phyloP scores from a whole-genome alignment of 2,888 invertebrate genomes.

The Ormyrus nitidulus region DNA sequence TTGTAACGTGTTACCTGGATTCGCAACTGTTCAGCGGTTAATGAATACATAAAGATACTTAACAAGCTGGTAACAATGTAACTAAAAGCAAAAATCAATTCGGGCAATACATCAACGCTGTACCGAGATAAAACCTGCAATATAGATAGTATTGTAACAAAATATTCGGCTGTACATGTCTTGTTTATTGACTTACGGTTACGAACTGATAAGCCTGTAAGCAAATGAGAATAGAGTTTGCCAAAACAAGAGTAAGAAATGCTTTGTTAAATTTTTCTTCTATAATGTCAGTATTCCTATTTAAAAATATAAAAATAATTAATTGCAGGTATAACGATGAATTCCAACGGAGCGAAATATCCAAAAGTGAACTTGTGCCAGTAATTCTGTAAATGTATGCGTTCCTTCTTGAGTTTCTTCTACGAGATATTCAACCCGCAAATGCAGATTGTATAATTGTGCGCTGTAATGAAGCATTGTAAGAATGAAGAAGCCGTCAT shows the following conservation, averaged over 20 bases:
- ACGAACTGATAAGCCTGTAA: conserved; percentile 19
- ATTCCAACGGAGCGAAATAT: no score
- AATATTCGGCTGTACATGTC: no score
- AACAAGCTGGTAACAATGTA: background rate
- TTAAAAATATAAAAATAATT: background rate
- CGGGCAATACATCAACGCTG: background rate
- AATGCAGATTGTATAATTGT: conserved; percentile 57
- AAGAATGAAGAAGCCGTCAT: conserved; percentile 62
- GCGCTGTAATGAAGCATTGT: conserved; percentile 65
- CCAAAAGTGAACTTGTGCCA: background rate
- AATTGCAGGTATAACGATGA: no score
- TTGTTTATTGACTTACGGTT: background rate
- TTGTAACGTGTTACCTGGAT: conserved; percentile 7
- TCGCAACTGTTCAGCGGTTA: conserved; percentile 9
- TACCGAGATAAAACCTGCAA: conserved; percentile 1
- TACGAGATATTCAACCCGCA: background rate
- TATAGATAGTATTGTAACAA: background rate
- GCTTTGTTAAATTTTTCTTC: conserved; percentile 24
- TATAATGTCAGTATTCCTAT: conserved; percentile 24
- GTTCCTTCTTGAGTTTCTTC: background rate
- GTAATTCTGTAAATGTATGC: background rate
- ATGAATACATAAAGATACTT: conserved; percentile 28
- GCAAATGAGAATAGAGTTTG: conserved; percentile 6
- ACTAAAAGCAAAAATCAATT: background rate
- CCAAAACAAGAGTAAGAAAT: conserved; percentile 12